Evolutionary conservation across 2,888 invertebrate species (phyloP), one percentile per base, ranked within the genome.

Genomic region (Lysandra coridon): DNA sequence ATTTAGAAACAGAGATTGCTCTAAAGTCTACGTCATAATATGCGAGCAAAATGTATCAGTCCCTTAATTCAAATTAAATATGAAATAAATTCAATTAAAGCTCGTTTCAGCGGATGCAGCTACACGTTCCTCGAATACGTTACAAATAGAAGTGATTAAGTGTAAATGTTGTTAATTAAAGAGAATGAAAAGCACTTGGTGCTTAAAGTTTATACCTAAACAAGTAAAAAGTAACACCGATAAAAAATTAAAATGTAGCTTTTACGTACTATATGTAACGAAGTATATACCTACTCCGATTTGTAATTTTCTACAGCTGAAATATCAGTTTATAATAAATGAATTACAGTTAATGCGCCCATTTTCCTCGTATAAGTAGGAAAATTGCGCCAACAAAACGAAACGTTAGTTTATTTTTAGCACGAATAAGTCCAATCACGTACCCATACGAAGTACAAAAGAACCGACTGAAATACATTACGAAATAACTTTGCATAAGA

Each of bases 401-500:
- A 10, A 64, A 64, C 30, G 10, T 10, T 64, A 30, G n/a, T 23
- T 62, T 62, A 64, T 64, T 30, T 62, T 30, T 64, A 30, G 6
- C 62, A 64, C 30, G 23, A 7, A 23, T 62, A 30, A 64, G 64
- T 64, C 30, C 64, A 64, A 64, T 12, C 30, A 30, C 64, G 64
- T 30, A 30, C 23, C 10, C 10, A 23, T 64, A 64, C 64, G 30
- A 10, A 64, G 30, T 64, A 64, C 64, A 64, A 64, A 44, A 62
- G 23, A 44, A 76, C 44, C 62, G 30, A 49, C 30, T 37, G 53
- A 76, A 76, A 75, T 30, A 7, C 40, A 80, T 80, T 73, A 79
- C 75, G 78, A 77, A 80, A 79, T 83, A 83, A 82, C 30, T 64
- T 30, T 64, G 12, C 30, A 64, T 64, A 30, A 64, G 64, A 30